These are phyloP conservation scores for Cyphomyrus discorhynchus DNA, from an alignment of 2,113 vertebrate genomes.

Conservation along the genomic window DNA sequence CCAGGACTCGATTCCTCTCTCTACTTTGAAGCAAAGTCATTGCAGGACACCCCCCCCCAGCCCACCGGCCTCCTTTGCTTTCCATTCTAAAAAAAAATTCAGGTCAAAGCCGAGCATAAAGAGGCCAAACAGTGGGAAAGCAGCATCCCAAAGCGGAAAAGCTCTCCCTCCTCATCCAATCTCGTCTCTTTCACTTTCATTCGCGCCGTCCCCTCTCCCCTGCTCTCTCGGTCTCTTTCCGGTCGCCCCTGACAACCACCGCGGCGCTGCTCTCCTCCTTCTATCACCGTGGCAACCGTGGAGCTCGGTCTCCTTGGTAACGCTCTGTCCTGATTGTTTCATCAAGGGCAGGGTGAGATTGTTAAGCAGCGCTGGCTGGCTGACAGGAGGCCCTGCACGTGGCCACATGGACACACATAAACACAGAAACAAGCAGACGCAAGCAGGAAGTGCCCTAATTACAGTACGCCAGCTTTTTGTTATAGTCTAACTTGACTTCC, in stretches of 20 bases:
- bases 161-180: slow-evolving; percentile 19
- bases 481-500: neutral
- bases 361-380: slow-evolving; percentile 38
- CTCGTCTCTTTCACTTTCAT: slow-evolving; percentile 7
- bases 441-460: neutral
- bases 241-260: slow-evolving; percentile 53
- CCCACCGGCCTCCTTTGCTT: neutral
- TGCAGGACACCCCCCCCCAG: neutral
- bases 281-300: slow-evolving; percentile 46
- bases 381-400: slow-evolving; percentile 23
- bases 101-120: neutral
- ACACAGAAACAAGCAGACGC: neutral
- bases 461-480: neutral
- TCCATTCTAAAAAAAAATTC: neutral
- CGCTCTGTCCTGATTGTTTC: slow-evolving; percentile 52
- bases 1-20: neutral
- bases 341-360: slow-evolving; percentile 55
- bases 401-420: slow-evolving; percentile 10
- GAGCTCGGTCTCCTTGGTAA: slow-evolving; percentile 49
- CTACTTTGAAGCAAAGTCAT: neutral
- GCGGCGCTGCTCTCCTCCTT: slow-evolving; percentile 39
- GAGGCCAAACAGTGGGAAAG: neutral
- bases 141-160: neutral
- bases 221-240: slow-evolving; percentile 21
- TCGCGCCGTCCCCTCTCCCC: slow-evolving; percentile 15